These are phyloP conservation scores for Autographa gamma DNA, from an alignment of 2,888 invertebrate genomes.

Conservation along the genomic window DNA sequence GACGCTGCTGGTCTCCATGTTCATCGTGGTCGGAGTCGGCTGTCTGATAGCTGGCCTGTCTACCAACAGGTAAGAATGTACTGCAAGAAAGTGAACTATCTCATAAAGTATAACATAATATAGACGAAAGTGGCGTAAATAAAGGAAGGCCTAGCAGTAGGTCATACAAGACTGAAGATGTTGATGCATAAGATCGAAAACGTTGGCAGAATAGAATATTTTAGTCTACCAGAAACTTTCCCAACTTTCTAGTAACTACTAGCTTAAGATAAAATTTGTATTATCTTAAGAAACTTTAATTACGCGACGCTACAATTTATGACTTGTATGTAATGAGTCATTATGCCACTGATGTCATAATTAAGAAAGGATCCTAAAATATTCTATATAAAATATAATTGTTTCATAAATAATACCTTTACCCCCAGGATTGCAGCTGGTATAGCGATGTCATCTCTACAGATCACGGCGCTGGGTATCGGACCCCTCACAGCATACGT, in stretches of 20 bases:
- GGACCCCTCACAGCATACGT: constrained; percentile 82
- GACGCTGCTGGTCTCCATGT: constrained; percentile 75
- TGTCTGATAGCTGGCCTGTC: constrained; percentile 73
- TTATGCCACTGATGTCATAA: not conserved
- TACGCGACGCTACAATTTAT: not conserved
- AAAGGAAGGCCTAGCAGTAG: not conserved
- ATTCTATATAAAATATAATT: no score
- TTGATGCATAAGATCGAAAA: no score
- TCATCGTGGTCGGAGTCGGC: constrained; percentile 68
- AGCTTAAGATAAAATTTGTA: not conserved
- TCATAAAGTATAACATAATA: no score
- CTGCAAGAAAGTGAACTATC: no score
- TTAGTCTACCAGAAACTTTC: not conserved
- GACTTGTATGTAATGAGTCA: not conserved
- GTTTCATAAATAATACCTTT: not conserved
- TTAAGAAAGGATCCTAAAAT: not conserved
- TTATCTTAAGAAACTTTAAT: not conserved
- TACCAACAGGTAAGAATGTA: constrained; percentile 69
- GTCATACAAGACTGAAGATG: no score
- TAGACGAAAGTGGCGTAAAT: no score
- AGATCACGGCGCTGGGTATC: constrained; percentile 79
- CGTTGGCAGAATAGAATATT: no score
- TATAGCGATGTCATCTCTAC: constrained; percentile 79
- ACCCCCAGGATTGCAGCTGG: constrained; percentile 73
- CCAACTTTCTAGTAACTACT: not conserved